Evolutionary conservation across 2,888 invertebrate species (phyloP), one percentile per base, ranked within the genome.

Genomic region (Drosophila demipolita): DNA sequence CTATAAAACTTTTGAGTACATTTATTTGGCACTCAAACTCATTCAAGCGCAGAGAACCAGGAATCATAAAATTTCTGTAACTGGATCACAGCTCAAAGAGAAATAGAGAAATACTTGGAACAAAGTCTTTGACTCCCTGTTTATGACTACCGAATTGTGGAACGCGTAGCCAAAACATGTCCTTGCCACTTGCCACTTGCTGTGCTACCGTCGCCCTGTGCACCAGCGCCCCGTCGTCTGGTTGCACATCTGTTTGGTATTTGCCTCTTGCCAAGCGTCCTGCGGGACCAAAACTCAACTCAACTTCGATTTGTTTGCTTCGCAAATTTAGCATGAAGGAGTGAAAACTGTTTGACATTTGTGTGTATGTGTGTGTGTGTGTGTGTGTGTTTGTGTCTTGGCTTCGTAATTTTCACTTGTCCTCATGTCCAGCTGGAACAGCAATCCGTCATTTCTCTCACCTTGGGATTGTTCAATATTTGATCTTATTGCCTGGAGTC

Each of bases 321-420:
- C 55, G 59, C 71, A 82, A 89, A 90, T 88, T 89, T 90, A 89
- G 85, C 87, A 90, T 90, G 89, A 90, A 87, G 87, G 87, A 90
- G 87, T 84, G 89, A 90, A 87, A 87, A 87, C 78, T 65, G 75
- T 80, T 75, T 82, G 76, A 74, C 90, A 83, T 45, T 15, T 45
- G 12, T 20, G 3, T 42, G 20, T 42, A 3, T 20, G 3, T 45
- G 12, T 45, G 35, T 35, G n/a, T 66, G 52, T 61, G n/a, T 52
- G 53, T 32, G 3, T 48, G 29, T 42, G 38, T 50, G n/a, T 23
- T 29, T 42, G 26, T 52, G 17, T 35, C 20, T 66, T 63, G 61
- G 63, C 64, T 69, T 68, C 61, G 64, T 78, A 74, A 75, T 77
- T 83, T 85, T 80, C 72, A 90, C 84, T 86, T 86, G 83, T 83